Base-by-base conservation (phyloP, 2,113 vertebrate genomes). In the Ophiodon elongatus region DNA sequence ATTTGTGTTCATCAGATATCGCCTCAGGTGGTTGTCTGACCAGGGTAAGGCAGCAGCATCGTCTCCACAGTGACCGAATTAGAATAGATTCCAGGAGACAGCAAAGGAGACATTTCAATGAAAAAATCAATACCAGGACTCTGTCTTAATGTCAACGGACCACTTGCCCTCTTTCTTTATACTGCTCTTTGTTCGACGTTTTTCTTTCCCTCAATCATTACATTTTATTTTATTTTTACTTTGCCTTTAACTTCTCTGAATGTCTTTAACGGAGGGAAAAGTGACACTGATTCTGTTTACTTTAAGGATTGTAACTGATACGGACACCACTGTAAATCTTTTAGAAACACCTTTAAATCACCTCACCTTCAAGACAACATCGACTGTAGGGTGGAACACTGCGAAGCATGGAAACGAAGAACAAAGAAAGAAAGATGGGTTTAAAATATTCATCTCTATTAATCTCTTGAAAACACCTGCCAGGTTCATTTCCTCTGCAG, bases 401-500 rank as follows among this genome's bases (percentile, higher is more conserved):
- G 57, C 23, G 56, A 17, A 47, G 0, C 31, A 75, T 15, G 19
- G 57, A 68, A 71, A 74, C 37, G 31, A 64, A 35, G 67, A 74
- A 8, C 14, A 73, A 70, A 73, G n/a, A 45, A 80, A 72, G 17
- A 57, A 35, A 37, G 41, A 45, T 57, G 23, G 73, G 19, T 66
- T 79, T 23, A 35, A 88, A 82, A 62, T 88, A 74, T 71, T 74
- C n/a, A 41, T 25, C 23, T 68, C 37, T 65, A n/a, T 60, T 41
- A 14, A 85, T 73, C 54, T 70, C 23, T 68, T 52, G 29, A 77
- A 45, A 81, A 37, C 0, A 3, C 21, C 75, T 64, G 50, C 27
- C 17, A 15, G 13, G 65, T 75, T 80, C 6, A 78, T 60, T 54
- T 84, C 59, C 69, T 68, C 27, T 13, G 5, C 8, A 27, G 27